Evolutionary conservation across 2,797 vertebrate species (phyloP).

Genomic region (Garrulus glandarius): DNA sequence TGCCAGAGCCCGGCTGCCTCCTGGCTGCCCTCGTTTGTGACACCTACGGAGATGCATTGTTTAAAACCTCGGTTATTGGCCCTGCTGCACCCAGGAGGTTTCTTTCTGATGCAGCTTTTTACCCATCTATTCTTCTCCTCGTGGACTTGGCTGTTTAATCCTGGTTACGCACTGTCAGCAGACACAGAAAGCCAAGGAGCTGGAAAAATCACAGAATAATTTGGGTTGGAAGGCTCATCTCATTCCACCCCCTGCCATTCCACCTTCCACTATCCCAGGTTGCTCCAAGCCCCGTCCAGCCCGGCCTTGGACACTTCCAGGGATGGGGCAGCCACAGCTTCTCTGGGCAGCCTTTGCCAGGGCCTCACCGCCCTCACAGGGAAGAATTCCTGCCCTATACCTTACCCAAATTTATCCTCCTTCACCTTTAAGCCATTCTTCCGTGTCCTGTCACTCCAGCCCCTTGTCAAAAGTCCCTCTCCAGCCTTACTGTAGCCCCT

Average conservation of each 20-base stretch:
- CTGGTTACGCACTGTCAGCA: fast-evolving
- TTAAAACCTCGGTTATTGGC: background rate
- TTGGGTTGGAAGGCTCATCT: background rate
- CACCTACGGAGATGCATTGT: background rate
- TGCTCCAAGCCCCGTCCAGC: fast-evolving
- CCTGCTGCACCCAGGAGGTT: background rate
- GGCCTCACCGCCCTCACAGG: background rate
- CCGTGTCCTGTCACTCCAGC: background rate
- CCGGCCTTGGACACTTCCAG: background rate
- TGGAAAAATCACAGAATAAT: background rate
- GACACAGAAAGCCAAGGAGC: background rate
- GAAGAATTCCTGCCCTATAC: background rate
- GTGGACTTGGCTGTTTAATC: background rate
- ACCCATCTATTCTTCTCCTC: background rate
- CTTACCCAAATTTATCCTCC: background rate
- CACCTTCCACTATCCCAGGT: background rate
- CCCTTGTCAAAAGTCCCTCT: background rate
- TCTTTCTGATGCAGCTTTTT: background rate
- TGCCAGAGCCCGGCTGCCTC: background rate
- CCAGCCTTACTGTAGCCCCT: background rate
- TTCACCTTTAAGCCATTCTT: background rate
- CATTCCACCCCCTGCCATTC: background rate
- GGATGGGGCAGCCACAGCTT: background rate
- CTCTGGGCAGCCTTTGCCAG: background rate
- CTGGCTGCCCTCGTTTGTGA: background rate